Conservation (phyloP, 2,113 vertebrate genomes). For the Forbesichthys papilliferus region DNA sequence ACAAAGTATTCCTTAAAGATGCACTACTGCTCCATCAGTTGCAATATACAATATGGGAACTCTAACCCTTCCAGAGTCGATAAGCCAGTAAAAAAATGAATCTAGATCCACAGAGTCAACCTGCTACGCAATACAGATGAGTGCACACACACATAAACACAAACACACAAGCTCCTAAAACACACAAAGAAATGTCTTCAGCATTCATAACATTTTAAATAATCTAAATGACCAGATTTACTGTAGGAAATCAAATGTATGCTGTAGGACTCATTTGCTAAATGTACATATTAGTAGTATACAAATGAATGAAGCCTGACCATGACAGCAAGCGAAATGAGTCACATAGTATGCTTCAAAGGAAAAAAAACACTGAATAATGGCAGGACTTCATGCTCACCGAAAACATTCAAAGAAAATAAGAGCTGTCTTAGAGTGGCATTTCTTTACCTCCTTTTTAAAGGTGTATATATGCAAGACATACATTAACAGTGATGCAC, state of each 20-base stretch:
- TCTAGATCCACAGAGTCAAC: background rate
- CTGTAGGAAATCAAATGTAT: no score
- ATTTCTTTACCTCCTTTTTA: background rate
- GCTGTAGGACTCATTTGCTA: no score
- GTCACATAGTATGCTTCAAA: slow-evolving; percentile 18
- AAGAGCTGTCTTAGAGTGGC: slow-evolving; percentile 1
- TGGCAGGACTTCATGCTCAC: background rate
- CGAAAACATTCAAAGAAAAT: slow-evolving; percentile 12
- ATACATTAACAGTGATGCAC: background rate
- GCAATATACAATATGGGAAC: background rate
- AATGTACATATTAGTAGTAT: background rate
- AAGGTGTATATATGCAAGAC: slow-evolving; percentile 11
- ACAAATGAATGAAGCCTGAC: background rate
- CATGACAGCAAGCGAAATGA: background rate
- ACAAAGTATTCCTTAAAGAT: background rate
- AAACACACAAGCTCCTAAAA: background rate
- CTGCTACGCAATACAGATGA: background rate
- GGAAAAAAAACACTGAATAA: slow-evolving; percentile 29
- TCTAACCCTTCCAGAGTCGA: background rate
- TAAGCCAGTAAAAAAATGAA: no score
- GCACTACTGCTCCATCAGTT: background rate
- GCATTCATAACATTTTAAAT: no score
- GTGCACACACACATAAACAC: background rate
- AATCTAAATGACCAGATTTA: no score
- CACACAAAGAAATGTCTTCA: background rate